Conservation (phyloP, 1,140 invertebrate species). For the Brachionus asplanchnoidis region DNA sequence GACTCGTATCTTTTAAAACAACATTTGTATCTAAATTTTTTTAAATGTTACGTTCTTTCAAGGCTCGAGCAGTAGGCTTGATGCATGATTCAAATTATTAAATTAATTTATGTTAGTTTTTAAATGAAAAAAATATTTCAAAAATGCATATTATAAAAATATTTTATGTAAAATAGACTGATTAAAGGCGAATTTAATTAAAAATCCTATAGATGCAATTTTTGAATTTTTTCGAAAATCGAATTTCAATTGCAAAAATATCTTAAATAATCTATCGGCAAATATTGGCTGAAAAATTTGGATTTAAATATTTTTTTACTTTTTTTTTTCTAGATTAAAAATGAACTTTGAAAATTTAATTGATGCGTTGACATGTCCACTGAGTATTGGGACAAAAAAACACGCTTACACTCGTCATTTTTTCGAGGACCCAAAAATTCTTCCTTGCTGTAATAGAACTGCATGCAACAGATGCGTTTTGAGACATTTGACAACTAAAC, state of each 20-base stretch:
- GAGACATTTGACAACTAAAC: background rate
- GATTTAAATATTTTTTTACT: background rate
- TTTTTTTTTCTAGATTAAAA: background rate
- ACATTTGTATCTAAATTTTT: constrained; percentile 9
- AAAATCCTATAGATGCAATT: background rate
- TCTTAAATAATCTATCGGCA: constrained; percentile 5
- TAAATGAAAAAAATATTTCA: background rate
- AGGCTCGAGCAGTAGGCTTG: background rate
- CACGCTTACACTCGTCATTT: background rate
- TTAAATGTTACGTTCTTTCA: constrained; percentile 8
- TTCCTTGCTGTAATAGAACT: background rate
- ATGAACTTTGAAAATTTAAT: constrained; percentile 18
- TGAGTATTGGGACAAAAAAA: background rate
- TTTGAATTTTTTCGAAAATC: background rate
- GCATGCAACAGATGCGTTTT: background rate
- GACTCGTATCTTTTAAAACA: background rate
- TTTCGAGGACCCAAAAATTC: background rate
- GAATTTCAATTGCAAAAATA: background rate
- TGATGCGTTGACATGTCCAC: background rate
- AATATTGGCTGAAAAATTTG: background rate
- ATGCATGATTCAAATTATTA: background rate
- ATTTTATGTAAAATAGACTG: constrained; percentile 13
- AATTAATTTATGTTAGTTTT: constrained; percentile 10
- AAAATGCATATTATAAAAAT: background rate
- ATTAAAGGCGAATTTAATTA: background rate